Conservation (phyloP, 1,140 invertebrate species). For the Aphis gossypii region DNA sequence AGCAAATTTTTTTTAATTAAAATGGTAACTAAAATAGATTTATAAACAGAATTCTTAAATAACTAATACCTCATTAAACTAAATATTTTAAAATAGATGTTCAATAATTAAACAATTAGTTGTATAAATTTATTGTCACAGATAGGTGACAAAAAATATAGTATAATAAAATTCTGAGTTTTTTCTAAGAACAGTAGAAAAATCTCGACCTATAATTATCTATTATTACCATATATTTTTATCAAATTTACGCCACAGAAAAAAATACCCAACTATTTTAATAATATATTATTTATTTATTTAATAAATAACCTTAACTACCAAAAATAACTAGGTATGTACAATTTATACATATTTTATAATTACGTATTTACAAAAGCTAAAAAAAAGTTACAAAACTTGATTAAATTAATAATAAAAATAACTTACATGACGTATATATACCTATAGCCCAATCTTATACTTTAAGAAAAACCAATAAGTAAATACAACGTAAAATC, state of each 20-base stretch:
- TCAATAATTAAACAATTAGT: too few species aligned
- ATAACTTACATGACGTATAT: background rate
- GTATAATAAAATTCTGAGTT: too few species aligned
- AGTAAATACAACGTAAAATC: background rate
- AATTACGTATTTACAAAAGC: background rate
- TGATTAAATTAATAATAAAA: background rate
- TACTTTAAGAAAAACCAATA: background rate
- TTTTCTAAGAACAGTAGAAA: too few species aligned
- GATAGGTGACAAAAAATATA: too few species aligned
- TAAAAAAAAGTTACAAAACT: background rate
- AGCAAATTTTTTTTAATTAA: background rate
- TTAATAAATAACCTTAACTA: background rate
- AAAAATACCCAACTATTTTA: background rate
- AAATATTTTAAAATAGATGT: too few species aligned
- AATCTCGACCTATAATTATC: background rate
- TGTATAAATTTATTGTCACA: too few species aligned
- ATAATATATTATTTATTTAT: too few species aligned
- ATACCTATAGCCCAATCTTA: background rate
- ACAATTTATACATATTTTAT: too few species aligned
- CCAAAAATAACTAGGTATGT: too few species aligned
- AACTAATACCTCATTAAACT: too few species aligned
- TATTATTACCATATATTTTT: background rate
- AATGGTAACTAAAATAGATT: background rate
- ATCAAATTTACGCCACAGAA: background rate
- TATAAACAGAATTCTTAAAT: too few species aligned